Conservation (phyloP, 2,888 invertebrate genomes). For the Drosophila eohydei region DNA sequence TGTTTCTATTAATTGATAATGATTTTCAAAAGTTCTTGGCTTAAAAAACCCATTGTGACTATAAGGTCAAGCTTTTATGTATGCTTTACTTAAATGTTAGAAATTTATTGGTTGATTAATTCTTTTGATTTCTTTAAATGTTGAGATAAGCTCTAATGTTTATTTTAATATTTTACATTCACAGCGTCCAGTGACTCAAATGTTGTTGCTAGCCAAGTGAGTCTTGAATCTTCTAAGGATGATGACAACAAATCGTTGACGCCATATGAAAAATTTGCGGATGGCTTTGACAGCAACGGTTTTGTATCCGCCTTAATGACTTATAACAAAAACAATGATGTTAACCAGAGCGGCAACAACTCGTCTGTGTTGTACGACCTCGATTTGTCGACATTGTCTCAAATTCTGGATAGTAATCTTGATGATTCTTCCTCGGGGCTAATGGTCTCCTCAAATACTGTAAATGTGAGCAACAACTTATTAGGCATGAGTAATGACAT, state of each 20-base stretch:
- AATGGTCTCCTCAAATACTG: conserved; percentile 66
- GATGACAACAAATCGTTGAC: conserved; percentile 77
- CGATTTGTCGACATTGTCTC: conserved; percentile 69
- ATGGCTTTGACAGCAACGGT: conserved; percentile 83
- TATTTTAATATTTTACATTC: background rate
- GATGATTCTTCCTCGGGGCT: conserved; percentile 58
- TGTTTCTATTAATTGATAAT: too few relatives aligned
- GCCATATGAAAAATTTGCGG: conserved; percentile 81
- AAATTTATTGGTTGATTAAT: background rate
- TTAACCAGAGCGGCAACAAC: conserved; percentile 62
- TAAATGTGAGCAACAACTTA: conserved; percentile 62
- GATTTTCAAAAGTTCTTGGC: background rate
- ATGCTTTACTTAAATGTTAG: too few relatives aligned
- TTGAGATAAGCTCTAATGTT: background rate
- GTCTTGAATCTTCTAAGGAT: conserved; percentile 69
- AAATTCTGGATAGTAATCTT: conserved; percentile 67
- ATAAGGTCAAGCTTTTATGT: too few relatives aligned
- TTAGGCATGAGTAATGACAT: conserved; percentile 69
- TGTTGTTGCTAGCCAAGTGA: conserved; percentile 62
- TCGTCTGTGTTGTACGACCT: conserved; percentile 72
- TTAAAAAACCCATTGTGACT: background rate
- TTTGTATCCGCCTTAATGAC: conserved; percentile 80
- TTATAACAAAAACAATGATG: conserved; percentile 69
- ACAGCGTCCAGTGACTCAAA: conserved; percentile 62
- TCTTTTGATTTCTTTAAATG: background rate